Conservation (phyloP, 1,140 invertebrate genomes). For the Drosophila kikkawai region DNA sequence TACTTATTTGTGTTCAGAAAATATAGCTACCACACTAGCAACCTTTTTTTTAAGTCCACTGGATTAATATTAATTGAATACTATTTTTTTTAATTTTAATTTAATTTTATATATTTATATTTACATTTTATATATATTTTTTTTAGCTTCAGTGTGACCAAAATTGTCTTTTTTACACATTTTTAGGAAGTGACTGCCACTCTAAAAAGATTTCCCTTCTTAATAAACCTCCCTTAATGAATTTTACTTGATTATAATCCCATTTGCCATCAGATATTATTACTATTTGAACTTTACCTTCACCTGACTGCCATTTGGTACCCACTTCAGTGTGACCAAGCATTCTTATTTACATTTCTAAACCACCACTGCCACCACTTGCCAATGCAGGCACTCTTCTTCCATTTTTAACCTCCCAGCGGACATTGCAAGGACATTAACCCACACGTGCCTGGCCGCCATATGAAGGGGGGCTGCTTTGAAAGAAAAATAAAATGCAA, state of each 20-base stretch:
- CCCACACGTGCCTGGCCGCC: conserved; percentile 25
- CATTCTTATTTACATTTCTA: conserved; percentile 8
- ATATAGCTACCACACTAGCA: too few species aligned
- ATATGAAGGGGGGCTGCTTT: not conserved
- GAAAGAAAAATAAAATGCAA: conserved; percentile 71
- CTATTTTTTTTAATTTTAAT: too few species aligned
- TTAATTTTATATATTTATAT: too few species aligned
- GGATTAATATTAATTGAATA: too few species aligned
- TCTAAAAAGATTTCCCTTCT: not conserved
- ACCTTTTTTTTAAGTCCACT: too few species aligned
- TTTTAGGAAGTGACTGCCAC: not conserved
- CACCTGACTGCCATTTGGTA: not conserved
- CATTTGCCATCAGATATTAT: not conserved
- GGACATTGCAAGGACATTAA: conserved; percentile 26
- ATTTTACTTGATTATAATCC: too few species aligned
- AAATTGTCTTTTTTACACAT: not conserved
- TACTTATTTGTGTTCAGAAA: too few species aligned
- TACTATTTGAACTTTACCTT: not conserved
- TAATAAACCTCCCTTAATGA: not conserved
- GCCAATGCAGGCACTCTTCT: not conserved
- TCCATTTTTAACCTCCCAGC: not conserved
- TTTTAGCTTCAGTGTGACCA: not conserved
- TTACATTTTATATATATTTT: not conserved
- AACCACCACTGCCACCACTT: not conserved
- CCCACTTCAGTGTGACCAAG: not conserved